Conservation (phyloP, 2,888 invertebrate species). For the Drosophila lutescens region DNA sequence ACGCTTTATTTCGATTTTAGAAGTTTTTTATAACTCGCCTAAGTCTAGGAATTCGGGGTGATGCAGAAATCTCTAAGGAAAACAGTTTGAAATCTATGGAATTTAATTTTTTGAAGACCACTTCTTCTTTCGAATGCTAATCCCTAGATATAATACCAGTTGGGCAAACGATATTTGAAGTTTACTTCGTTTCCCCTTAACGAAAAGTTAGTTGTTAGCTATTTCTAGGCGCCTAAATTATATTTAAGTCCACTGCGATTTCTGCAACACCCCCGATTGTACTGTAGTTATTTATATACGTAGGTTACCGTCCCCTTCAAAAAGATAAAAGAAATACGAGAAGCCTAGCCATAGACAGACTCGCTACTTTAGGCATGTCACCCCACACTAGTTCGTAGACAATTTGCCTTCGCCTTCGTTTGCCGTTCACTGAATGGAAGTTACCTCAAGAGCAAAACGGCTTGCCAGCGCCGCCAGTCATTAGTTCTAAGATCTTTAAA, state of each 20-base stretch:
- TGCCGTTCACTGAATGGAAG: conserved; percentile 48
- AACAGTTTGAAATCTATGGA: neutral
- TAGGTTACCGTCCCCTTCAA: conserved; percentile 8
- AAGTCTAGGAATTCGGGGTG: conserved; percentile 2
- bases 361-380: conserved; percentile 28
- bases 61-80: neutral
- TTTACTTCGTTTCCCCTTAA: no score
- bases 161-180: no score
- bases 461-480: conserved; percentile 57
- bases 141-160: neutral
- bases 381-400: conserved; percentile 31
- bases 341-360: conserved; percentile 38
- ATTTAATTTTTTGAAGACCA: no score
- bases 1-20: conserved; percentile 43
- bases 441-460: conserved; percentile 55
- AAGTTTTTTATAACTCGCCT: conserved; percentile 23
- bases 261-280: conserved; percentile 3
- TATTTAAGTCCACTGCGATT: conserved; percentile 1
- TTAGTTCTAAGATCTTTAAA: conserved; percentile 49
- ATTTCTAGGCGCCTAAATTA: neutral
- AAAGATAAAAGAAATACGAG: conserved; percentile 1
- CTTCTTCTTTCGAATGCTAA: neutral
- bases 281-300: conserved; percentile 38
- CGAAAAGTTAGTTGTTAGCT: neutral
- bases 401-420: conserved; percentile 45